Evolutionary conservation across 2,113 vertebrate species (phyloP).

Genomic region (Xyliphius kryptos): DNA sequence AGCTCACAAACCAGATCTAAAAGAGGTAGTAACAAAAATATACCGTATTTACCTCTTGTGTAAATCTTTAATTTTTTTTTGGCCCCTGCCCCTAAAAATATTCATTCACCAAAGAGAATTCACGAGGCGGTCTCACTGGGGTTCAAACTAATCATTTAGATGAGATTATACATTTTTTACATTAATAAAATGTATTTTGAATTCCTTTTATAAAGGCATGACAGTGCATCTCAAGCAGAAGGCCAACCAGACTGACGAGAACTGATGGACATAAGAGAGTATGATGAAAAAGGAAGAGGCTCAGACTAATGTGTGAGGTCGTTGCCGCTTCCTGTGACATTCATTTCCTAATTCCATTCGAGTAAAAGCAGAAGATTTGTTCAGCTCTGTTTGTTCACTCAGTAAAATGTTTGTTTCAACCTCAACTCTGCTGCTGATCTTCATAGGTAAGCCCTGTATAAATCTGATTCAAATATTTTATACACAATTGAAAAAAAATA

Average conservation of each 20-base stretch:
- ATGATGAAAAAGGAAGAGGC: neutral
- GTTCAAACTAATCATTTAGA: no score
- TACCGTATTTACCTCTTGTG: no score
- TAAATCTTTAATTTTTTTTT: no score
- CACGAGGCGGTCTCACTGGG: no score
- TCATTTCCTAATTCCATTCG: slow-evolving; percentile 29
- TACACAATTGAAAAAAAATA: neutral
- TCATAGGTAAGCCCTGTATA: slow-evolving; percentile 24
- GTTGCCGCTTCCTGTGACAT: slow-evolving; percentile 35
- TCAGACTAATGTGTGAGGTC: neutral
- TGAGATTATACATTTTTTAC: no score
- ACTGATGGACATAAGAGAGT: neutral
- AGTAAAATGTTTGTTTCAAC: slow-evolving; percentile 24
- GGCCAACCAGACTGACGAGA: neutral
- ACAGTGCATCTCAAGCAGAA: no score
- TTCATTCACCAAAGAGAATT: no score
- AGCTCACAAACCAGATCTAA: no score
- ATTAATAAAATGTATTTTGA: no score
- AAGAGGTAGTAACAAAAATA: no score
- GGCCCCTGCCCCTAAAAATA: no score
- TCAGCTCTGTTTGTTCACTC: neutral
- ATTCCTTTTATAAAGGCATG: no score
- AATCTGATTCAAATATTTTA: neutral
- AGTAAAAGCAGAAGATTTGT: slow-evolving; percentile 6
- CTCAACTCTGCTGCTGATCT: slow-evolving; percentile 14